Base-by-base conservation (phyloP, 2,888 invertebrate species). In the Aspidiotus destructor region DNA sequence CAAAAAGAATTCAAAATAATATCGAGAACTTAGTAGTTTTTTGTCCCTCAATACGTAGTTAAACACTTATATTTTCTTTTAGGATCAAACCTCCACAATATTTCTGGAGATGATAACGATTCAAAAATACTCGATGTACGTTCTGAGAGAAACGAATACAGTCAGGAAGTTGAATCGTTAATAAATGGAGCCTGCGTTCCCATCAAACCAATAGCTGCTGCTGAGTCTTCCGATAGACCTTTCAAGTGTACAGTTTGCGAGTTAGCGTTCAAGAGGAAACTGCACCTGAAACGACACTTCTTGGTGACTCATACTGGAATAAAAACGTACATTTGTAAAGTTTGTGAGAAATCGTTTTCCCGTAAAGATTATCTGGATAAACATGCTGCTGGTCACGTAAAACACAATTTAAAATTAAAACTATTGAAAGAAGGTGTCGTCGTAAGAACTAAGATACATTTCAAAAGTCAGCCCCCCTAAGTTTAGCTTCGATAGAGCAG, bases 291-390 rank as follows among this genome's bases (percentile, higher is more conserved):
- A 16, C 41, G 69, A 41, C 69, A 69, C 40, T 69, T 69, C 40
- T 44, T 13, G 7, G 69, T 62, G 8, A 52, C 60, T 9, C 69
- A 69, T 17, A 62, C 69, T 1, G 13, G 1, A 44, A 57, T 57
- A 5, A 69, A 62, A 55, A 62, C 54, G 57, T 69, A 55, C 13
- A 54, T 28, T 40, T 69, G 69, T 57, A 40, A 62, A n/a, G 48
- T 10, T 15, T 69, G 69, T 13, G 48, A 41, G 7, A 69, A 69
- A 48, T 10, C 11, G 11, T 69, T 69, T 62, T 62, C 61, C 41
- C 41, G 69, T 7, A 62, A 62, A 69, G 69, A 69, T 69, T 69
- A 69, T 57, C 40, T 69, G 40, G 62, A 57, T 62, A 69, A 69
- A 54, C 69, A 69, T 44, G 17, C 57, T 2, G 40, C 8, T 11